phyloP scores from a whole-genome alignment of 2,797 vertebrate genomes.

The Anolis apletophallus region DNA sequence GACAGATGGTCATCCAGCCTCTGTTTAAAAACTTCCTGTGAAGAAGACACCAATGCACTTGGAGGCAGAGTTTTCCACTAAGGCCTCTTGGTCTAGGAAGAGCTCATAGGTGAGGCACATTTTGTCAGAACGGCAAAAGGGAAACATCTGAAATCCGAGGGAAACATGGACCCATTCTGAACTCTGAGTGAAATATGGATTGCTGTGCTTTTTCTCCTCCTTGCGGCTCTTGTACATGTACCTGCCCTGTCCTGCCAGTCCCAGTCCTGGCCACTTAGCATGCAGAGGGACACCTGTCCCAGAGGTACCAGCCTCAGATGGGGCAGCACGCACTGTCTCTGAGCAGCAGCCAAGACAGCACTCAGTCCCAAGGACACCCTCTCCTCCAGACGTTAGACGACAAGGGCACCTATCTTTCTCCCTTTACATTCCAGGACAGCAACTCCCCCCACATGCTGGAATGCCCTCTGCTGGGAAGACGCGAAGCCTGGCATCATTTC shows the following conservation, averaged over 20 bases:
- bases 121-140: not conserved
- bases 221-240: not conserved
- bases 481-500: not conserved
- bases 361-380: slow-evolving; percentile 40
- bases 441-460: not conserved
- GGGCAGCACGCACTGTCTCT: slow-evolving; percentile 32
- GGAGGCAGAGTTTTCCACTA: too few species aligned
- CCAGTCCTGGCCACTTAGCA: slow-evolving; percentile 22
- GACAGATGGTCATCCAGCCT: too few species aligned
- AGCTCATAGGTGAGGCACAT: not conserved
- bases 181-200: not conserved
- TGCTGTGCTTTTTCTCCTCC: not conserved
- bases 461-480: slow-evolving; percentile 13
- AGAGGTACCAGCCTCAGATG: not conserved
- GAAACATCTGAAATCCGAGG: not conserved
- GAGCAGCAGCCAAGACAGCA: slow-evolving; percentile 27
- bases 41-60: too few species aligned
- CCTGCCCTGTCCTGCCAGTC: not conserved
- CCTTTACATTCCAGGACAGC: not conserved
- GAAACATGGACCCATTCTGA: not conserved
- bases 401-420: slow-evolving; percentile 12
- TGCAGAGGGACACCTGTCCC: slow-evolving; percentile 11
- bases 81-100: not conserved
- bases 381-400: slow-evolving; percentile 2
- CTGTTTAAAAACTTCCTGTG: too few species aligned